Evolutionary conservation across 2,113 vertebrate species (phyloP), one percentile per base, ranked within the genome.

Genomic region (Amphiprion ocellaris): DNA sequence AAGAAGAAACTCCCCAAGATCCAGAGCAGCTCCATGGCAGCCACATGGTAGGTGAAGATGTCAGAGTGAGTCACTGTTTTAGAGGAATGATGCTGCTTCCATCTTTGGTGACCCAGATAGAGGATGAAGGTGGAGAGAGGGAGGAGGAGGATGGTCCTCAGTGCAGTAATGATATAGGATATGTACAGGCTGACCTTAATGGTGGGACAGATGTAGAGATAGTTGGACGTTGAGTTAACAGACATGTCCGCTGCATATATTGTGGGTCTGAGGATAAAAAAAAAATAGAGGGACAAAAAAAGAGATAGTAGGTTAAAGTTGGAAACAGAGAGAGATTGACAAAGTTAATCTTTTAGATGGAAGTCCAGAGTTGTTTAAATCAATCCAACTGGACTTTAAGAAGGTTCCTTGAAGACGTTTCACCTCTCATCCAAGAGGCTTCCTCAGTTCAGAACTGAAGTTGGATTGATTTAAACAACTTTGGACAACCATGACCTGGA

Each of bases 21-120:
- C 14, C 28, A 11, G 0, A 15, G 17, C n/a, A 72, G 44, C 49
- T 76, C 50, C 56, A 73, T 47, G 41, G 3, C 5, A n/a, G 61
- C 41, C 28, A 56, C 54, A 60, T 79, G 60, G 24, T 72, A 47
- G 24, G 66, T 24, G 70, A 82, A 68, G 80, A 53, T 0, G 1
- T 75, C 56, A 1, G 61, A 66, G 41, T 62, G 49, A 5, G 6
- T 69, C 14, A 28, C 4, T 6, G 12, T 0, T 44, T 70, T 7
- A 1, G 2, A 0, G 14, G 14, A 54, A 10, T 9, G 37, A 4
- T 62, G 46, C 9, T 52, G 11, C 71, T 11, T 26, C 56, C 0
- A 53, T 3, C 26, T 17, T 21, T 65, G 83, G 39, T 66, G 19
- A 52, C 19, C 64, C 47, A 66, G 0, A 12, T 50, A 23, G 28